Evolutionary conservation across 1,140 invertebrate species (phyloP), one percentile per base, ranked within the genome.

Genomic region (Ditylenchus dipsaci): DNA sequence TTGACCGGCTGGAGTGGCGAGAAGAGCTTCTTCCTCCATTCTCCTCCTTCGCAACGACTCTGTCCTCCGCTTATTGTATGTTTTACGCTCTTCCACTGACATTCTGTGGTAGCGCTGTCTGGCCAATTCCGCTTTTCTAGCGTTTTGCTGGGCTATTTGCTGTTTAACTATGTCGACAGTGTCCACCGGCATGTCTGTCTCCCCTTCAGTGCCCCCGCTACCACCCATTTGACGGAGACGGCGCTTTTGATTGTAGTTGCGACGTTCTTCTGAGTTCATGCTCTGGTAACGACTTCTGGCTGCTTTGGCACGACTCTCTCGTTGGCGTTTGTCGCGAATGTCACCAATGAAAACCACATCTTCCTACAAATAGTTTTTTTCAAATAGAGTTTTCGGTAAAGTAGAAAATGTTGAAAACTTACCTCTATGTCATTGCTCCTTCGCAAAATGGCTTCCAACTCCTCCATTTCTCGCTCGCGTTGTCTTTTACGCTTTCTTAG

Each of bases 401-500:
- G n/a, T 11, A 11, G 33, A 38, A 38, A 38, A 38, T 38, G 11
- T 38, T 38, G 3, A 38, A 38, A 38, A 38, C 33, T 38, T 11
- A 38, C 33, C 33, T 53, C 59, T 27, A 65, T 69, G 61, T 72
- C 73, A 49, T 75, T 75, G 27, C 47, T 67, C 58, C 61, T 30
- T 21, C 74, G 27, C 13, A 76, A 60, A 53, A 76, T 77, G 33
- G 75, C 57, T 47, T 76, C 74, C 11, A 75, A 47, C 53, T 75
- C 73, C 33, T 60, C 68, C 75, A 76, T 74, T 59, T 76, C 74
- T 38, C 75, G 66, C 30, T 76, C 74, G 5, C 74, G 57, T 64
- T 77, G 75, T n/a, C 74, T 68, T 30, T 69, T 76, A 26, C 75
- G 47, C 33, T 77, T 75, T 33, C 75, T 76, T 26, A 74, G 67